Percentiles rank a stretch among this genome's conserved stretches.
Conservation (phyloP, 2,888 invertebrate species). For the Cactoblastis cactorum region DNA sequence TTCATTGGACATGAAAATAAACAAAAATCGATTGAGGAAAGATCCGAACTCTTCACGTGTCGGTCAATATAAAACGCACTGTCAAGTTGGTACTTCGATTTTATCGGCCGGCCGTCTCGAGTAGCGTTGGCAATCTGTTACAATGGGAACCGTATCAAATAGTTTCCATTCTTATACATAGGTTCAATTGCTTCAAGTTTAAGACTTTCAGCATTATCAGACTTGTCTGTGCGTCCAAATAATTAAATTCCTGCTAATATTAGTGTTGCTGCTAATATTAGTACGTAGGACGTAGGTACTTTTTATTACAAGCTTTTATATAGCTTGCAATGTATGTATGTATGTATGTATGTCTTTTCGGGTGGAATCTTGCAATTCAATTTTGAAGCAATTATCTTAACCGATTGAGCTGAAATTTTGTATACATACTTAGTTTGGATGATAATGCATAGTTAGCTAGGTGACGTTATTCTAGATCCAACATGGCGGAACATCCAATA, state of each 20-base stretch:
- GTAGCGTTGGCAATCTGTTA: conserved; percentile 7
- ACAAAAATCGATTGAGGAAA: background rate
- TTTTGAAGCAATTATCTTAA: too few species aligned
- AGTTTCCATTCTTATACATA: background rate
- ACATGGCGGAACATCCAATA: too few species aligned
- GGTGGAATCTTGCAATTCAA: too few species aligned
- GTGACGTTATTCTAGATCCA: too few species aligned
- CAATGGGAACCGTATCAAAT: conserved; percentile 6
- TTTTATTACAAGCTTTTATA: background rate
- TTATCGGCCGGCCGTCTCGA: conserved; percentile 4
- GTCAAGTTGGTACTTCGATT: background rate
- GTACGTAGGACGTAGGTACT: too few species aligned
- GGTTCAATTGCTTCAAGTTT: background rate
- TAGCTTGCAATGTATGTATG: background rate
- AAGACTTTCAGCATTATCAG: background rate
- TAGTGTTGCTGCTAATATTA: too few species aligned
- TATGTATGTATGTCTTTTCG: too few species aligned
- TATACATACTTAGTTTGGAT: too few species aligned
- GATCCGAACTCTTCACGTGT: background rate
- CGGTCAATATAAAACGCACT: background rate
- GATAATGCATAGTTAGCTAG: too few species aligned
- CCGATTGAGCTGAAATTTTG: too few species aligned
- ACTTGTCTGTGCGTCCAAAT: background rate
- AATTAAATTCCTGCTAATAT: too few species aligned
- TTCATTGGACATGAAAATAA: background rate